Evolutionary conservation across 2,797 vertebrate species (phyloP).

Genomic region (Tamandua tetradactyla): DNA sequence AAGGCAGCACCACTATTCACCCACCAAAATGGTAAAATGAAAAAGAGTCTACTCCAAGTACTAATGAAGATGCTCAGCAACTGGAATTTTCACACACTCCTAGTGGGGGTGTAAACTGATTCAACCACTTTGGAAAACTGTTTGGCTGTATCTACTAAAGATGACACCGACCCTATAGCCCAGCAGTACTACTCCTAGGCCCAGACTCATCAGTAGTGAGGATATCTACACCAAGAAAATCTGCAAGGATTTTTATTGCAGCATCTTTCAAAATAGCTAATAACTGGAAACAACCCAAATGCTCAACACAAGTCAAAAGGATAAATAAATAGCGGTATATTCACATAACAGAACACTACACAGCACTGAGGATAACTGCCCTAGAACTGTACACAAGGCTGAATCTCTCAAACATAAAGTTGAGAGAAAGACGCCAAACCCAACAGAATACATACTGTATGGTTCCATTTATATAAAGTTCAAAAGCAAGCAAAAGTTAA

Average conservation of each 20-base stretch:
- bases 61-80: background rate
- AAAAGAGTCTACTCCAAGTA: constrained; percentile 34
- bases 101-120: background rate
- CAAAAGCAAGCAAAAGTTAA: constrained; percentile 30
- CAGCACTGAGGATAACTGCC: background rate
- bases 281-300: background rate
- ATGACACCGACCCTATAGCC: background rate
- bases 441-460: background rate
- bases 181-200: background rate
- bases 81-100: background rate
- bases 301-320: background rate
- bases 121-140: background rate
- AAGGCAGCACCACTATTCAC: background rate
- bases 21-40: background rate
- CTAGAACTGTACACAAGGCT: background rate
- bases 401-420: background rate
- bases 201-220: background rate
- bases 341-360: background rate
- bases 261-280: constrained; percentile 20
- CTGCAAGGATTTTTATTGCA: constrained; percentile 1
- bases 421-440: background rate
- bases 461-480: background rate
- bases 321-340: background rate
- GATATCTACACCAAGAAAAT: background rate
- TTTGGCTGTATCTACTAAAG: background rate